Base-by-base conservation (phyloP, 2,113 vertebrate species). In the Microtus richardsoni region DNA sequence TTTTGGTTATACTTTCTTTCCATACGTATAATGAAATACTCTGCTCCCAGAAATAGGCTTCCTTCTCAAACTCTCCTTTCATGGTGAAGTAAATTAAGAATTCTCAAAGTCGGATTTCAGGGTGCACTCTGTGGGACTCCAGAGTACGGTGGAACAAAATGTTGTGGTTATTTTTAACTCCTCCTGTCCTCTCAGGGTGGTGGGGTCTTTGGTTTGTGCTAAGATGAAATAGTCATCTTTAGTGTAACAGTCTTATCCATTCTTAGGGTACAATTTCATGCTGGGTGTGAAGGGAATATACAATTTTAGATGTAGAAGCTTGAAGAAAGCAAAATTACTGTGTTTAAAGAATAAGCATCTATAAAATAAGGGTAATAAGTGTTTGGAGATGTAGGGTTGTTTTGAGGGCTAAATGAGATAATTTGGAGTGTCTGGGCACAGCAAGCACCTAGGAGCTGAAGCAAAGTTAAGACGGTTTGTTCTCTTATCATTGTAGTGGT, bases 291-390 rank as follows among this genome's bases (percentile, higher is more conserved):
- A 70, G 28, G 26, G 13, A 28, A 88, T 94, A 91, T 82, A 30
- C 83, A 96, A 52, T 96, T 94, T 94, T 96, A 84, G 68, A 92
- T 77, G 73, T 64, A 74, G n/a, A 90, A 94, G 58, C 79, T 91
- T 87, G 70, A 88, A 78, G 86, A 94, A 66, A 93, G 84, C 71
- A 95, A 96, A 94, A 90, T 97, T 88, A 95, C 88, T 77, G 41
- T 90, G 89, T 94, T 96, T 96, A 97, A 90, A 41, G 79, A 96
- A 77, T 75, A 93, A 91, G 28, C 33, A 96, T 89, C 71, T 93
- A 80, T 79, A 93, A 96, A 94, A 96, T 95, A 89, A 49, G 78
- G 17, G 70, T 75, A 96, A 95, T 91, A 95, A 77, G 21, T 52
- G 14, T 79, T 89, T 95, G 22, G 89, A 91, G 82, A 89, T 33